These are phyloP conservation scores for Athalia circularis DNA, from an alignment of 2,888 invertebrate genomes.

Conservation along the genomic window DNA sequence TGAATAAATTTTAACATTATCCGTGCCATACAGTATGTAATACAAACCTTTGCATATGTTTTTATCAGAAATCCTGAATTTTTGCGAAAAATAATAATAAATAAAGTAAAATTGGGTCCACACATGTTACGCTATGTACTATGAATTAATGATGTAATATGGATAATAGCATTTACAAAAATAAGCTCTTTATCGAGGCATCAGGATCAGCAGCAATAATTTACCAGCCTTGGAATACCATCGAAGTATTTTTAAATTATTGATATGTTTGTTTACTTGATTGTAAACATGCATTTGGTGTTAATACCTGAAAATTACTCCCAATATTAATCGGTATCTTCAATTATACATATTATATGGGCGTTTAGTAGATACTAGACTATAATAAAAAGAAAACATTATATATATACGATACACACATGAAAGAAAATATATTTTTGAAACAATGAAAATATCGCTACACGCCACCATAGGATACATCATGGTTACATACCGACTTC, in stretches of 20 bases:
- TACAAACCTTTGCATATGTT: slow-evolving; percentile 25
- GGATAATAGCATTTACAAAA: slow-evolving; percentile 26
- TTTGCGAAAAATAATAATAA: slow-evolving; percentile 24
- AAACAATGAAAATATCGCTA: slow-evolving; percentile 31
- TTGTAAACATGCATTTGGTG: slow-evolving; percentile 29
- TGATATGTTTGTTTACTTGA: slow-evolving; percentile 23
- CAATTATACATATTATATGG: slow-evolving; percentile 22
- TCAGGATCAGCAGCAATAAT: slow-evolving; percentile 32
- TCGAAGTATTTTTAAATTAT: slow-evolving; percentile 41
- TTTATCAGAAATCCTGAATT: slow-evolving; percentile 19
- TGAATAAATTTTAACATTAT: slow-evolving; percentile 22
- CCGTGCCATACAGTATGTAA: slow-evolving; percentile 42
- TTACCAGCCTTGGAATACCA: slow-evolving; percentile 14
- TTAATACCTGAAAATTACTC: slow-evolving; percentile 40
- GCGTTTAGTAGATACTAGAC: slow-evolving; percentile 33
- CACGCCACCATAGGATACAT: slow-evolving; percentile 33
- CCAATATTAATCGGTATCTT: slow-evolving; percentile 23
- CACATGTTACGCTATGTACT: slow-evolving; percentile 18
- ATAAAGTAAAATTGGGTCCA: slow-evolving; percentile 41
- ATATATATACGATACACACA: slow-evolving; percentile 29
- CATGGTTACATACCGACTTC: slow-evolving; percentile 19
- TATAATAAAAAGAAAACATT: not conserved
- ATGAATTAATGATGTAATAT: slow-evolving; percentile 12
- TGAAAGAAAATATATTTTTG: slow-evolving; percentile 42
- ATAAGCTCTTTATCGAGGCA: not conserved